Base-by-base conservation (phyloP, 2,888 invertebrate genomes). In the Orthosia gothica region DNA sequence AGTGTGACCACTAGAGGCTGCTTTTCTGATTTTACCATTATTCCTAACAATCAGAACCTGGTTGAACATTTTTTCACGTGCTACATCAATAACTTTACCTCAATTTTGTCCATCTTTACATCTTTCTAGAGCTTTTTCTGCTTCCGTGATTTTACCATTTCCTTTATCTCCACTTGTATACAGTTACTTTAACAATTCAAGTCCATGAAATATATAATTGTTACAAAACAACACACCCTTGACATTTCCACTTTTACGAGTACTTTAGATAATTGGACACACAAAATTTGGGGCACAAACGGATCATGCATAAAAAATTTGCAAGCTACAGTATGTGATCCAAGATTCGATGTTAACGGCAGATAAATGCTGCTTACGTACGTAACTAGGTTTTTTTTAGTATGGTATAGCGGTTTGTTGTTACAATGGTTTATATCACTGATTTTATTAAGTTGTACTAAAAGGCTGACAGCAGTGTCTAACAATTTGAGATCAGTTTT, bases 321-420 rank as follows among this genome's bases (percentile, higher is more conserved):
- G 90, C 92, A 83, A 91, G 82, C 84, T 87, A 84, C 87, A 87
- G 90, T 89, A 92, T 90, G 88, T 88, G 89, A 91, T 89, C 84
- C 75, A 93, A 93, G 89, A 91, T 89, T 84, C 75, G 93, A 93
- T 94, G 82, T 65, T 90, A 91, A 90, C 90, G 63, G 69, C 82
- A 87, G 93, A 94, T 94, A 91, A 89, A 76, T 55, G 57, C 72
- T 74, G 70, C 74, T 76, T 79, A 80, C 69, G 63, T 83, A 80
- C 80, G 81, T 83, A 87, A 78, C 69, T 82, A 76, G 79, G 72
- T 66, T 79, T 77, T 20, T 61, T 81, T 69, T 74, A 80, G 40
- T 83, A 72, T 79, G 52, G 59, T 32, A 52, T 81, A 81, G 70
- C 82, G 76, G 82, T 81, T 81, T 55, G 18, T 57, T 62, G 45